These are phyloP conservation scores for Ennomos quercinarius DNA, from an alignment of 2,888 invertebrate species.

Conservation along the genomic window DNA sequence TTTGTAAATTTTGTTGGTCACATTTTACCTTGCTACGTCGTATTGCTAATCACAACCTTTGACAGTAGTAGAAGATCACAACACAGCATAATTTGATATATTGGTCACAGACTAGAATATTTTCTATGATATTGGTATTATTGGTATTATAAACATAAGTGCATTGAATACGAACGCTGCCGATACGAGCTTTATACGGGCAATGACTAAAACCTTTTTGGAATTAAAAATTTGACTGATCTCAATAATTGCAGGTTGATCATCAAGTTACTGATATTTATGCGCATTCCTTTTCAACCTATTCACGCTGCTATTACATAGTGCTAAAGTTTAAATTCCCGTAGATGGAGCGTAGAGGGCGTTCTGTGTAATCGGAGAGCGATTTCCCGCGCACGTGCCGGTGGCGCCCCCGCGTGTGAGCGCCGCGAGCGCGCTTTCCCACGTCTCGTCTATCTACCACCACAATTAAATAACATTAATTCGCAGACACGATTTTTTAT, in stretches of 20 bases:
- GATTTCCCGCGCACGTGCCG: slow-evolving; percentile 56
- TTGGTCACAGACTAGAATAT: too few species aligned
- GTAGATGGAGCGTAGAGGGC: slow-evolving; percentile 29
- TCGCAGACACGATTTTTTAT: slow-evolving; percentile 10
- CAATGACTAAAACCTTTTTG: too few species aligned
- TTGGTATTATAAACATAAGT: too few species aligned
- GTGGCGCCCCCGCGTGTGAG: slow-evolving; percentile 59
- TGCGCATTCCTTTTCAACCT: neutral
- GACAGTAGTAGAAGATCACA: too few species aligned
- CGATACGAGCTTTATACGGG: too few species aligned
- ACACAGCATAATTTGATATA: too few species aligned
- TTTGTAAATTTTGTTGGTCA: too few species aligned
- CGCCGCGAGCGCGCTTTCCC: slow-evolving; percentile 60
- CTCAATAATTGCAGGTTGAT: slow-evolving; percentile 30
- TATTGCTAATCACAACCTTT: too few species aligned
- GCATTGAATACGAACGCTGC: too few species aligned
- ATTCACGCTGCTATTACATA: neutral
- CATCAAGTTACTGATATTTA: slow-evolving; percentile 16
- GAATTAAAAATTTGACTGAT: too few species aligned
- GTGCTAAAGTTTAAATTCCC: neutral
- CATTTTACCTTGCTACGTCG: too few species aligned
- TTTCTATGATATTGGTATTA: too few species aligned
- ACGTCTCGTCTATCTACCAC: slow-evolving; percentile 42
- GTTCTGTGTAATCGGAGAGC: slow-evolving; percentile 39
- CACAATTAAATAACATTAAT: slow-evolving; percentile 8